Conservation (phyloP, 2,888 invertebrate species). For the Rhagium mordax region DNA sequence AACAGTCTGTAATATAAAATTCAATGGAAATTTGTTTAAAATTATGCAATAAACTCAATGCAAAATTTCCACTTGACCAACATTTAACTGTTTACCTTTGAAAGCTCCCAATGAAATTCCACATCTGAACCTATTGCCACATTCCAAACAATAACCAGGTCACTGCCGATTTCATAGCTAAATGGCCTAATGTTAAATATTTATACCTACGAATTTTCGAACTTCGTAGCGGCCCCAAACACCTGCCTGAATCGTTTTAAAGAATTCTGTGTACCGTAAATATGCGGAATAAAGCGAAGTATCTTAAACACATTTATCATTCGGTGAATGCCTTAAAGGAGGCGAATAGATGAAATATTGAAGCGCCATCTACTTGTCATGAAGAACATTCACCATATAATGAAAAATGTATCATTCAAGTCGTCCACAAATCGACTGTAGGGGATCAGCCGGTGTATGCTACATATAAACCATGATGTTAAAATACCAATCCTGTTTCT, state of each 20-base stretch:
- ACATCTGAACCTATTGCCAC: too few species aligned
- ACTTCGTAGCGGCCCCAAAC: not conserved
- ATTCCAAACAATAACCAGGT: too few species aligned
- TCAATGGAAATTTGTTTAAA: too few species aligned
- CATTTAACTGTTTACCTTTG: too few species aligned
- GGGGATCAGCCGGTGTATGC: not conserved
- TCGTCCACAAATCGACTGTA: not conserved
- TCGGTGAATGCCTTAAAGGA: constrained; percentile 16
- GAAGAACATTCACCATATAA: constrained; percentile 38
- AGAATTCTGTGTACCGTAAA: not conserved
- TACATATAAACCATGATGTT: not conserved
- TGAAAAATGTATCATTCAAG: constrained; percentile 39
- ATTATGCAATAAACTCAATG: too few species aligned
- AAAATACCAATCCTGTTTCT: not conserved
- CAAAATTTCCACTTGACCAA: too few species aligned
- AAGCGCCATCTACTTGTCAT: constrained; percentile 40
- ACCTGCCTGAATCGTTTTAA: not conserved
- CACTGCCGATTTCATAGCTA: too few species aligned
- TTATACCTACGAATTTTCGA: not conserved
- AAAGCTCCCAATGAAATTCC: too few species aligned
- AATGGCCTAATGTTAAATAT: too few species aligned
- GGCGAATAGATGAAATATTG: constrained; percentile 39
- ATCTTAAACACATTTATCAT: constrained; percentile 34
- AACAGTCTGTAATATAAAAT: too few species aligned
- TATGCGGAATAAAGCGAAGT: not conserved